Percentiles rank a stretch among this genome's conserved stretches.
Conservation (phyloP, 2,113 vertebrate genomes). For the Eolophus roseicapilla region DNA sequence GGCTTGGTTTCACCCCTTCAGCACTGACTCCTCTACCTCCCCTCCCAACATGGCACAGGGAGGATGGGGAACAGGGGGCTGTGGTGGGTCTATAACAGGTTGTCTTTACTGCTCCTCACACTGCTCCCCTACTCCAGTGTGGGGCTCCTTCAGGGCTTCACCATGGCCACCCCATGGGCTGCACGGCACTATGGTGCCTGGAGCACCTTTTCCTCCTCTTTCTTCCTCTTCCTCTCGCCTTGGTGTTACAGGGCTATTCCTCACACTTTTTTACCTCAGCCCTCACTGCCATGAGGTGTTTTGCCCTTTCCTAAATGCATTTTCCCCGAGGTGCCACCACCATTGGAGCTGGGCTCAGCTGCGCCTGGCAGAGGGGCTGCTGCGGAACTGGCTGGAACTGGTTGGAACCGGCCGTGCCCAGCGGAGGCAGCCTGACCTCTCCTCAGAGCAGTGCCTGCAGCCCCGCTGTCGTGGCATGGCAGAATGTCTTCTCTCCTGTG, state of each 20-base stretch:
- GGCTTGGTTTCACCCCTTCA: neutral
- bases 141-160: neutral
- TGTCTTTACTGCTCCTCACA: neutral
- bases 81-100: neutral
- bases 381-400: neutral
- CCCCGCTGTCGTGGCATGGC: neutral
- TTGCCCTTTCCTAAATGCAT: neutral
- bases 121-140: neutral
- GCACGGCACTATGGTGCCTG: neutral
- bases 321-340: neutral
- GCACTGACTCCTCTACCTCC: neutral
- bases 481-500: neutral
- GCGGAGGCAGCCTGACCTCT: neutral
- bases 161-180: neutral
- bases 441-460: neutral
- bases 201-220: neutral
- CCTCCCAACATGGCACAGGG: neutral
- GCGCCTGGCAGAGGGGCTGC: fast-evolving
- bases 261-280: neutral
- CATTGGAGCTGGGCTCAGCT: neutral
- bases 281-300: fast-evolving
- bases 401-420: neutral
- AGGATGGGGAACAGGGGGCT: neutral
- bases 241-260: neutral
- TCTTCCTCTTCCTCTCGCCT: neutral